Evolutionary conservation across 2,113 vertebrate genomes (phyloP).

Genomic region (Actenoides lindsayi): DNA sequence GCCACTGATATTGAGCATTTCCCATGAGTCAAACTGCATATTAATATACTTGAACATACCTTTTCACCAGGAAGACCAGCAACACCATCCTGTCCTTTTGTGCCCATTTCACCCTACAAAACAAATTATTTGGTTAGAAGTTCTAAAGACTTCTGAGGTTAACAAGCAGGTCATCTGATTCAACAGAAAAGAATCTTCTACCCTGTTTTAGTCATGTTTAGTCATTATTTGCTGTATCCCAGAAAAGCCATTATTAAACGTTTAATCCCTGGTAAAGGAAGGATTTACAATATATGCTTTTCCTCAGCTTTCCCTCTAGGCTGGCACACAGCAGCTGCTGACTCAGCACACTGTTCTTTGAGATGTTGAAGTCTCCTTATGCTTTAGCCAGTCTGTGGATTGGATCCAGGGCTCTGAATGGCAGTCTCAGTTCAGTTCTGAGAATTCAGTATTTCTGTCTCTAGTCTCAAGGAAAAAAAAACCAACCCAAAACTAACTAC

Average conservation of each 20-base stretch:
- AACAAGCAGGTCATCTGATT: not conserved
- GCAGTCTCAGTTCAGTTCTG: not conserved
- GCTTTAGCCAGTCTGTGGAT: not conserved
- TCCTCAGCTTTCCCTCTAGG: not conserved
- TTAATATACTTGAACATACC: constrained; percentile 15
- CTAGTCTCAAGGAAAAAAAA: not conserved
- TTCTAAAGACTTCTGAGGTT: not conserved
- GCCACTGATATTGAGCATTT: not conserved
- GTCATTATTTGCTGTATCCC: not conserved
- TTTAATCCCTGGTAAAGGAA: not conserved
- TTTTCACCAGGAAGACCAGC: constrained; percentile 77
- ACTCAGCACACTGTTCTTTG: not conserved
- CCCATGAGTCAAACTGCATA: fast-evolving
- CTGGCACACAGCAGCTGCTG: not conserved
- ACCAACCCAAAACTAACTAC: too few species aligned
- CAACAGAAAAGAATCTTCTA: not conserved
- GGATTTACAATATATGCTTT: not conserved
- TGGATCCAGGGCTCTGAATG: not conserved
- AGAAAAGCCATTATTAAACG: not conserved
- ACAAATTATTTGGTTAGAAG: constrained; percentile 17
- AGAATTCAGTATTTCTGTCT: not conserved
- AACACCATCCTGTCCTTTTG: constrained; percentile 72
- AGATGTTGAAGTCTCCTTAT: not conserved
- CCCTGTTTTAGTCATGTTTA: not conserved
- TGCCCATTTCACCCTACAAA: constrained; percentile 74